Percentiles rank a stretch among this genome's conserved stretches.
These are phyloP conservation scores for Potamilus streckersoni DNA, from an alignment of 1,140 invertebrate genomes.

Conservation along the genomic window DNA sequence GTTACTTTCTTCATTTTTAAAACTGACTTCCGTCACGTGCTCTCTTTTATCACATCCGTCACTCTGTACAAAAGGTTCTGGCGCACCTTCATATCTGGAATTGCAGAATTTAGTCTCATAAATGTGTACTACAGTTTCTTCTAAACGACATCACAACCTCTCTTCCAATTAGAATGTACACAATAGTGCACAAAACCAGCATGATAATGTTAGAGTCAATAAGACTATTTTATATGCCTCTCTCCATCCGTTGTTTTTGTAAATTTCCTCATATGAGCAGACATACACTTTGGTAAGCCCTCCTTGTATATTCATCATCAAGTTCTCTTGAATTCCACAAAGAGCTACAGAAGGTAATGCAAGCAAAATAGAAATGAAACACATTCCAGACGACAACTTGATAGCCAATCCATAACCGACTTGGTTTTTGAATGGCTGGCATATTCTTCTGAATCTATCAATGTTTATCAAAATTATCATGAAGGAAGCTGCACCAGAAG, in stretches of 20 bases:
- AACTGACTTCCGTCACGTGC: neutral
- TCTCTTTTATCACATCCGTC: neutral
- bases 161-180: conserved; percentile 4
- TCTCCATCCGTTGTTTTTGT: neutral
- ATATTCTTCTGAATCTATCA: conserved; percentile 24
- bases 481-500: neutral
- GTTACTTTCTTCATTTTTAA: too few relatives aligned
- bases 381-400: conserved; percentile 7
- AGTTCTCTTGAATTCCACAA: conserved; percentile 12
- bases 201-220: conserved; percentile 1
- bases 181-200: conserved; percentile 3
- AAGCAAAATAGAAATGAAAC: conserved; percentile 6
- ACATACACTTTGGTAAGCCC: conserved; percentile 3
- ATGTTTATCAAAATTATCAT: conserved; percentile 21
- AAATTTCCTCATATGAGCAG: conserved; percentile 21
- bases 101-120: neutral
- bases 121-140: conserved; percentile 1
- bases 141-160: conserved; percentile 12
- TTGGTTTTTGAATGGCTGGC: conserved; percentile 23
- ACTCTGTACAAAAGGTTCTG: neutral
- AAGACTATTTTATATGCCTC: conserved; percentile 21
- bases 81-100: neutral
- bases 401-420: conserved; percentile 4
- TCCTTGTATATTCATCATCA: conserved; percentile 5
- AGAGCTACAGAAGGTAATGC: conserved; percentile 16